Evolutionary conservation across 2,888 invertebrate genomes (phyloP).

Genomic region (Ceriagrion tenellum): DNA sequence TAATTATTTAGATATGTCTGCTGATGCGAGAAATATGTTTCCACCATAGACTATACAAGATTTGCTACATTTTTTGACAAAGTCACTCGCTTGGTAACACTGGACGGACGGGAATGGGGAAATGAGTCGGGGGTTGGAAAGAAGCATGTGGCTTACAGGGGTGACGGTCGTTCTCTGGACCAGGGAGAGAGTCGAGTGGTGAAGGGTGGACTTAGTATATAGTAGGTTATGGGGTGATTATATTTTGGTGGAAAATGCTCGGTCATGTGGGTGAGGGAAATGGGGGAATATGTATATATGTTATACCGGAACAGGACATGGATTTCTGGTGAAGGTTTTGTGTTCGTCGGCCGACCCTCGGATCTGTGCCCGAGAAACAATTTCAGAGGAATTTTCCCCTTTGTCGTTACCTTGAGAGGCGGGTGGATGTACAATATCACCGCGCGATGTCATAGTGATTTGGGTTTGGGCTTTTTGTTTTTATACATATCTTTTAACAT

Average conservation of each 20-base stretch:
- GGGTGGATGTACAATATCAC: not conserved
- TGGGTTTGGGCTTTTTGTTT: not conserved
- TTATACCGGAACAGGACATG: not conserved
- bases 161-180: too few relatives aligned
- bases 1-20: too few relatives aligned
- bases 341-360: not conserved
- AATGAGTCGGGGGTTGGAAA: not conserved
- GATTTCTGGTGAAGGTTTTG: not conserved
- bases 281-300: not conserved
- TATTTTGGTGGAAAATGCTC: not conserved
- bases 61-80: too few relatives aligned
- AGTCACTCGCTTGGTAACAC: too few relatives aligned
- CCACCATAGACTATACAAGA: too few relatives aligned
- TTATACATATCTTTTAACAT: not conserved
- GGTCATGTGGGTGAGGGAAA: not conserved
- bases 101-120: too few relatives aligned
- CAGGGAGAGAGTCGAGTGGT: not conserved
- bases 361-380: not conserved
- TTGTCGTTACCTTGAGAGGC: not conserved
- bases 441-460: not conserved
- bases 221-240: conserved; percentile 7
- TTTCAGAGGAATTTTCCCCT: not conserved
- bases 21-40: too few relatives aligned
- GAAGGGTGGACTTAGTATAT: not conserved
- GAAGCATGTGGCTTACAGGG: not conserved